phyloP scores from a whole-genome alignment of 2,888 invertebrate species.

The Abrostola triplasia region DNA sequence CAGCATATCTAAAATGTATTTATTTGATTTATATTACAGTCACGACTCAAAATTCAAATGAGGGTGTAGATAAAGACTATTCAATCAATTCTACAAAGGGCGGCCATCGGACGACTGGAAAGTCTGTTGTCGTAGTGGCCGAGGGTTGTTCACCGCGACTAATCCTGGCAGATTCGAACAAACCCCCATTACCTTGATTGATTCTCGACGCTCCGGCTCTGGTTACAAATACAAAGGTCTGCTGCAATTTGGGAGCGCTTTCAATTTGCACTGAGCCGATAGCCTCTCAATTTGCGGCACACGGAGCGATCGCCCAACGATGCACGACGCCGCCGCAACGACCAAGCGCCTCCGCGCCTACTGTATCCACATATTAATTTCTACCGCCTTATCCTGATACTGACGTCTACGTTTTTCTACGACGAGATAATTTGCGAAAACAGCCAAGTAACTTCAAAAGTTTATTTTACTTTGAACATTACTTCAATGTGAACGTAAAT shows the following conservation, averaged over 20 bases:
- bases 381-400: slow-evolving; percentile 10
- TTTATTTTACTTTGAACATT: slow-evolving; percentile 21
- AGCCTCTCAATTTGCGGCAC: slow-evolving; percentile 78
- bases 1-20: slow-evolving; percentile 21
- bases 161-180: slow-evolving; percentile 82
- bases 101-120: slow-evolving; percentile 67
- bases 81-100: slow-evolving; percentile 74
- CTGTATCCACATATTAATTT: slow-evolving; percentile 20
- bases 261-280: slow-evolving; percentile 82
- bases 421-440: not conserved
- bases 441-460: slow-evolving; percentile 17
- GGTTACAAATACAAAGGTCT: slow-evolving; percentile 84
- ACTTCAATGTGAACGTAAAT: slow-evolving; percentile 22
- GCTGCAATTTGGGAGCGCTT: slow-evolving; percentile 82
- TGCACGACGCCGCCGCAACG: slow-evolving; percentile 25
- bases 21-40: slow-evolving; percentile 36
- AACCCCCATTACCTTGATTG: slow-evolving; percentile 86
- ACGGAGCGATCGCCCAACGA: slow-evolving; percentile 59
- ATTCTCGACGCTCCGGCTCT: slow-evolving; percentile 77
- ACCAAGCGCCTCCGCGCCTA: slow-evolving; percentile 35
- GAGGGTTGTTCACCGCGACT: slow-evolving; percentile 71
- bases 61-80: slow-evolving; percentile 58
- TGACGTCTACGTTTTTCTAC: not conserved
- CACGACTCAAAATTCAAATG: slow-evolving; percentile 45
- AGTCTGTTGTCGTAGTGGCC: slow-evolving; percentile 63